Conservation (phyloP, 2,113 vertebrate species). For the Hylia prasina region DNA sequence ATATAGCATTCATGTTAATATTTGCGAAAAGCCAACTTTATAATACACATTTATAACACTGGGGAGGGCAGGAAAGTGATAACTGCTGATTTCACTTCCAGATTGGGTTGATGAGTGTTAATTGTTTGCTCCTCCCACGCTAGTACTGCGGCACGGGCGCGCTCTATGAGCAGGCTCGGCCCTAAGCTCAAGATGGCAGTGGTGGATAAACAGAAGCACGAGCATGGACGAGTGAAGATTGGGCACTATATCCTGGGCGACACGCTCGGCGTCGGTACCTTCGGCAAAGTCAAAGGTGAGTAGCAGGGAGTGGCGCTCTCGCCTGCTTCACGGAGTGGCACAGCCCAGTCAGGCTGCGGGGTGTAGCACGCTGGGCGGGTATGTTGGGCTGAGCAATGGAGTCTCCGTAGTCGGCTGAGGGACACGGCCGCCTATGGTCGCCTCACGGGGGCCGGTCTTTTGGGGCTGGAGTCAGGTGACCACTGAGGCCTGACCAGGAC, state of each 20-base stretch:
- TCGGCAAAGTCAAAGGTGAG: constrained; percentile 96
- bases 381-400: not conserved
- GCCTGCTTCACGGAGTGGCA: not conserved
- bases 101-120: not conserved
- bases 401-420: not conserved
- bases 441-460: not conserved
- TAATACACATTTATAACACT: too few relatives aligned
- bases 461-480: not conserved
- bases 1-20: too few relatives aligned
- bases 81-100: not conserved
- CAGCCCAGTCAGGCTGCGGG: not conserved
- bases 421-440: not conserved
- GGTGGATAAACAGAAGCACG: constrained; percentile 92
- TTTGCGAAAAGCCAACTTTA: too few relatives aligned
- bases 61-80: not conserved
- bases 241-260: constrained; percentile 93
- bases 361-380: not conserved
- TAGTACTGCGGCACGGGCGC: not conserved
- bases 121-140: not conserved
- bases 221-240: constrained; percentile 94
- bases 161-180: constrained; percentile 74
- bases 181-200: constrained; percentile 89
- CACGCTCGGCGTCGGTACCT: constrained; percentile 94
- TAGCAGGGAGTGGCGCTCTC: not conserved
- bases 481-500: not conserved